Percentiles rank a stretch among this genome's conserved stretches.
Evolutionary conservation across 2,888 invertebrate species (phyloP).

Genomic region (Camptogramma bilineatum): DNA sequence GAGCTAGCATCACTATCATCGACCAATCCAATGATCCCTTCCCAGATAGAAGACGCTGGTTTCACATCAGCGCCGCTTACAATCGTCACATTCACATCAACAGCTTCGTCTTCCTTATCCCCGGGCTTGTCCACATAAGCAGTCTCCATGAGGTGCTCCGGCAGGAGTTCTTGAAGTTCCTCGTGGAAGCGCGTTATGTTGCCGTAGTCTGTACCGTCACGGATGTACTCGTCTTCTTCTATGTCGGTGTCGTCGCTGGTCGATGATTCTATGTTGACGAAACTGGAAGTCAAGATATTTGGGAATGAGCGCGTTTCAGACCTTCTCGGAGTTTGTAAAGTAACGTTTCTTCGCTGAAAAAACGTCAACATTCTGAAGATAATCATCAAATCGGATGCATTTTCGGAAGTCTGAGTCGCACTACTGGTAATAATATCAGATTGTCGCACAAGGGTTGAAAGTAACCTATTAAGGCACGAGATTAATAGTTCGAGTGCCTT

Average conservation of each 20-base stretch:
- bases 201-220: constrained; percentile 80
- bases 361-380: too few species aligned
- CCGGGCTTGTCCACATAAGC: constrained; percentile 60
- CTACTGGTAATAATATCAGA: too few species aligned
- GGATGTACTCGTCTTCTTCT: constrained; percentile 80
- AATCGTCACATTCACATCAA: constrained; percentile 77
- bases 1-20: constrained; percentile 72
- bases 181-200: constrained; percentile 71
- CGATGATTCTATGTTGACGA: constrained; percentile 89
- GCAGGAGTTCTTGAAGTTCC: constrained; percentile 49
- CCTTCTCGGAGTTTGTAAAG: too few species aligned
- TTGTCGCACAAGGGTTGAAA: too few species aligned
- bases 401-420: too few species aligned
- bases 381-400: too few species aligned
- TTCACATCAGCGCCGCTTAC: constrained; percentile 65
- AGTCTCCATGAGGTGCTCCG: constrained; percentile 63
- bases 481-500: too few species aligned
- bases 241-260: constrained; percentile 86
- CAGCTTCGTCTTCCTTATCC: background rate
- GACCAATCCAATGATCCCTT: constrained; percentile 75
- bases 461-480: too few species aligned
- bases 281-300: constrained; percentile 67
- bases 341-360: too few species aligned
- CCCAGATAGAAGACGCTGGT: constrained; percentile 72
- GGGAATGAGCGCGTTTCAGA: background rate